Conservation (phyloP, 2,113 vertebrate species). For the Neopipo cinnamomea region DNA sequence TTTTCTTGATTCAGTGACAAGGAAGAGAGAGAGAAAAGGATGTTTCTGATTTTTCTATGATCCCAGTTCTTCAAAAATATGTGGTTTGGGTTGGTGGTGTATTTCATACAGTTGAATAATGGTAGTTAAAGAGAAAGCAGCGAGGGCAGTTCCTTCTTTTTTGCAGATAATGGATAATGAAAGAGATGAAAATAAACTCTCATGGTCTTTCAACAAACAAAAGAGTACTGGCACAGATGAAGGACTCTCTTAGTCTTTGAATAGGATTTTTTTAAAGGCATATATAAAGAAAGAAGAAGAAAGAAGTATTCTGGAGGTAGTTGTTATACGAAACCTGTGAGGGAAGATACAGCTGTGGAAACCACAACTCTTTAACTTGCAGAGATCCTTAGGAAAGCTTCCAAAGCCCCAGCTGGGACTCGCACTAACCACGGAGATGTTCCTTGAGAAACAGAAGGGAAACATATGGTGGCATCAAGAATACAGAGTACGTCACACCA, state of each 20-base stretch:
- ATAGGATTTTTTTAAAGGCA: not conserved
- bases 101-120: not conserved
- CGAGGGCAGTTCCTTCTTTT: not conserved
- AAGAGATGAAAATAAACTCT: not conserved
- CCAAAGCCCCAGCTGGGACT: not conserved
- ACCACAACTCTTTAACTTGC: not conserved
- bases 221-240: not conserved
- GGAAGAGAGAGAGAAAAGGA: not conserved
- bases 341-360: not conserved
- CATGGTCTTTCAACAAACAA: not conserved
- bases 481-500: rapidly evolving
- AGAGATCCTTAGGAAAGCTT: not conserved
- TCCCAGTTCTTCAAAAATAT: not conserved
- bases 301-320: not conserved
- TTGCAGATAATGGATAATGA: not conserved
- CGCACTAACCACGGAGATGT: not conserved
- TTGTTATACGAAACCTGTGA: not conserved
- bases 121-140: not conserved
- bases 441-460: not conserved
- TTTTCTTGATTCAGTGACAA: not conserved
- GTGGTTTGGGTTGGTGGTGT: not conserved
- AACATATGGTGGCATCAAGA: not conserved
- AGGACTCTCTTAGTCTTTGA: not conserved
- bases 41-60: conserved; percentile 15
- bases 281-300: not conserved